Evolutionary conservation across 2,888 invertebrate species (phyloP).

Genomic region (Scrobipalpa costella): DNA sequence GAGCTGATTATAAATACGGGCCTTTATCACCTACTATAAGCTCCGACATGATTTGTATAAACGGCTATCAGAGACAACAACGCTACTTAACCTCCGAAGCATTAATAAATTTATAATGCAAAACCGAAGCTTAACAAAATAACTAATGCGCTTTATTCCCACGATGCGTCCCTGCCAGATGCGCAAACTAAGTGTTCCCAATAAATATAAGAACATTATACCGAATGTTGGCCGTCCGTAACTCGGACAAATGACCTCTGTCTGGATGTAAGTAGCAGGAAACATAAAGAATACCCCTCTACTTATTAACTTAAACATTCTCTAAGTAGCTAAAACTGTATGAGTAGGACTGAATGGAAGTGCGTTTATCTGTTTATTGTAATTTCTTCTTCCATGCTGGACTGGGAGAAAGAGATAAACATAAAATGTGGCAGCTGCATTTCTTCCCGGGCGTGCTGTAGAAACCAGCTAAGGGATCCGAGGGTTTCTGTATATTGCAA

Average conservation of each 20-base stretch:
- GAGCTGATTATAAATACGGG: too few relatives aligned
- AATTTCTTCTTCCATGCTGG: too few relatives aligned
- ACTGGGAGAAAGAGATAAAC: too few relatives aligned
- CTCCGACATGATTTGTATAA: too few relatives aligned
- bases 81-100: too few relatives aligned
- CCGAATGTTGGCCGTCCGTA: neutral
- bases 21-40: too few relatives aligned
- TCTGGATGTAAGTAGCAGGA: conserved; percentile 32
- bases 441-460: too few relatives aligned
- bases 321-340: neutral
- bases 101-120: neutral
- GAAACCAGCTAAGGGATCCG: too few relatives aligned
- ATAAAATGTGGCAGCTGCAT: too few relatives aligned
- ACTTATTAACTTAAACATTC: conserved; percentile 32
- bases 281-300: conserved; percentile 41
- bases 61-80: too few relatives aligned
- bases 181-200: neutral
- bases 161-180: neutral
- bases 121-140: neutral
- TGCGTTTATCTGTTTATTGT: neutral
- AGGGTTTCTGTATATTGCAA: too few relatives aligned
- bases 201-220: neutral
- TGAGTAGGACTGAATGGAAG: neutral
- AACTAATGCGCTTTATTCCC: neutral
- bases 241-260: conserved; percentile 22